Base-by-base conservation (phyloP, 2,888 invertebrate species). In the Scrobipalpa atriplicella region DNA sequence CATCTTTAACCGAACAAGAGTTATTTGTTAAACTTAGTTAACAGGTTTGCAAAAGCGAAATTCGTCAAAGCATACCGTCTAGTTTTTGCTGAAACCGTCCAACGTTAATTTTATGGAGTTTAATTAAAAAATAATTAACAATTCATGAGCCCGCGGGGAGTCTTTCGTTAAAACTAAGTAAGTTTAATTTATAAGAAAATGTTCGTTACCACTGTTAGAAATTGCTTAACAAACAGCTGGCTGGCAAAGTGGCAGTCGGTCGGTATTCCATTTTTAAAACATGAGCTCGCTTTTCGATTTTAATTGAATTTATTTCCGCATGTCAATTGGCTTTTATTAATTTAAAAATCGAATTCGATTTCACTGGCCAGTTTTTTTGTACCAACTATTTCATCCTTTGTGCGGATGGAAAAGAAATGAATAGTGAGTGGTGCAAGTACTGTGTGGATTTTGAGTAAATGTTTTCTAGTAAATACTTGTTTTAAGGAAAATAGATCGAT, bases 81-180 rank as follows among this genome's bases (percentile, higher is more conserved):
- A 61, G 61, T 70, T 72, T 69, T 71, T 71, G 69, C 68, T 41
- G 13, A 29, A 21, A 19, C 41, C 41, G 7, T 3, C 47, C 69
- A 65, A 71, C 69, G 73, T 72, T 74, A 73, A 77, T 78, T 73
- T 77, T 73, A 75, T 76, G 73, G 68, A 73, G 72, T 71, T 72
- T 77, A 78, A 81, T 80, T 80, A 79, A 78, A 52, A 75, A 65
- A 67, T 66, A 65, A 73, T 79, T 72, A 77, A 73, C 75, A 78
- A 80, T 78, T 79, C 81, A 80, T 77, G 78, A 81, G 1, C 69
- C 64, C 43, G n/a, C 69, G 70, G 75, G 79, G 73, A 73, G 66
- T 68, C 68, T 62, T 69, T 71, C 68, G 68, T 43, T 62, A 39
- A 47, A 67, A 69, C 51, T 66, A 66, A 21, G 61, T 39, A n/a